Percentiles rank a stretch among this genome's conserved stretches.
Evolutionary conservation across 2,888 invertebrate genomes (phyloP).

Genomic region (Drosophila peninsularis): DNA sequence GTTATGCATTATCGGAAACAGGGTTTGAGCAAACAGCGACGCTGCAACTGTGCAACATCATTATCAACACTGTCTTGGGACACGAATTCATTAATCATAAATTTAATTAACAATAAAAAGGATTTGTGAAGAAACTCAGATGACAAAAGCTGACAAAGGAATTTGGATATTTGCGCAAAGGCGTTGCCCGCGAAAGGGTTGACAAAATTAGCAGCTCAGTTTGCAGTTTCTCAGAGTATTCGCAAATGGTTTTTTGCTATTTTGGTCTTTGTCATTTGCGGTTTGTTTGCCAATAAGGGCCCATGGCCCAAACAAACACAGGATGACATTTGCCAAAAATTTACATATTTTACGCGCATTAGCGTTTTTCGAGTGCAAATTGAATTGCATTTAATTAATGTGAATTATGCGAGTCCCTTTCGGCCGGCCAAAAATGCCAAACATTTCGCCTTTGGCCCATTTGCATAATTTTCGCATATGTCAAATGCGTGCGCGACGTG

Average conservation of each 20-base stretch:
- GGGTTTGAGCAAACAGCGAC: slow-evolving; percentile 60
- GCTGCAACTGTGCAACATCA: slow-evolving; percentile 37
- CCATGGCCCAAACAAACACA: slow-evolving; percentile 10
- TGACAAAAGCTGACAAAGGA: slow-evolving; percentile 53
- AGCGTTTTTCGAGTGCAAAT: slow-evolving; percentile 53
- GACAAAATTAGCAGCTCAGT: slow-evolving; percentile 39
- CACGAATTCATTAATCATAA: slow-evolving; percentile 68
- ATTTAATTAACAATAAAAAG: slow-evolving; percentile 72
- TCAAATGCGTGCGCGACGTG: slow-evolving; percentile 37
- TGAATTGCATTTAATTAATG: slow-evolving; percentile 59
- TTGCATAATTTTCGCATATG: slow-evolving; percentile 71
- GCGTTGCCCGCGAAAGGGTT: slow-evolving; percentile 35
- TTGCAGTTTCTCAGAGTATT: slow-evolving; percentile 19
- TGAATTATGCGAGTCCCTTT: slow-evolving; percentile 29
- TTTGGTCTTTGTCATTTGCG: slow-evolving; percentile 48
- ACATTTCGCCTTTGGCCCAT: slow-evolving; percentile 39
- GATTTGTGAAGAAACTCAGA: slow-evolving; percentile 10
- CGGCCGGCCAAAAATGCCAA: slow-evolving; percentile 48
- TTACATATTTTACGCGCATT: slow-evolving; percentile 66
- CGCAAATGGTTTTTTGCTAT: slow-evolving; percentile 37
- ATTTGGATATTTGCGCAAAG: slow-evolving; percentile 33
- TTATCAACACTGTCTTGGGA: slow-evolving; percentile 35
- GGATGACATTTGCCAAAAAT: slow-evolving; percentile 49
- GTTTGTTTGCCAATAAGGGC: slow-evolving; percentile 33
- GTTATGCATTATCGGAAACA: slow-evolving; percentile 38